A percentile compares a stretch with the other conserved stretches of the same genome.
phyloP scores from a whole-genome alignment of 2,888 invertebrate genomes.

The Oscheius sp. region DNA sequence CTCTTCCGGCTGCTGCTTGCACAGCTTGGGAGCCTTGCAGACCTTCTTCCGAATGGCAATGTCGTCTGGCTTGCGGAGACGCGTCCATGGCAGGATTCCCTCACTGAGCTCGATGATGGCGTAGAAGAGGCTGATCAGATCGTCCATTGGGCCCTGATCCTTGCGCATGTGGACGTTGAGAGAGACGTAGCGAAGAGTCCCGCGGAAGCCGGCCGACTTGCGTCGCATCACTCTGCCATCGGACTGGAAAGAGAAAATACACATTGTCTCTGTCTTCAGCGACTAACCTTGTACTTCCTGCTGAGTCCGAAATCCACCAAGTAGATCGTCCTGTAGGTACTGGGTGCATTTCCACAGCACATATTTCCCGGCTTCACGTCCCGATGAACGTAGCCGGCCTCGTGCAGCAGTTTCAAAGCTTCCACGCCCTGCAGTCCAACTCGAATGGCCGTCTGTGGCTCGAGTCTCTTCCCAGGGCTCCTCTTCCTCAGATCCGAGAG shows the following conservation, averaged over 20 bases:
- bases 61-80: constrained; percentile 23
- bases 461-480: constrained; percentile 17
- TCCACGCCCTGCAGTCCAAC: constrained; percentile 31
- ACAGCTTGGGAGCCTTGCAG: neutral
- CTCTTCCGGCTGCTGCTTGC: too few species aligned
- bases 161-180: constrained; percentile 36
- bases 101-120: constrained; percentile 48
- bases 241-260: too few species aligned
- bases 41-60: constrained; percentile 28
- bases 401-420: constrained; percentile 35
- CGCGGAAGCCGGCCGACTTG: too few species aligned
- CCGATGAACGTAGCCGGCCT: constrained; percentile 30
- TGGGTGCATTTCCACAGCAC: too few species aligned
- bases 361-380: neutral
- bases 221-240: too few species aligned
- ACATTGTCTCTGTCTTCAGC: too few species aligned
- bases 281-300: too few species aligned
- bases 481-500: constrained; percentile 36
- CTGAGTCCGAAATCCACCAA: too few species aligned
- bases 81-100: constrained; percentile 49
- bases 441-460: constrained; percentile 28
- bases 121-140: constrained; percentile 51
- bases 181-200: too few species aligned
- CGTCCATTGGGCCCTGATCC: constrained; percentile 43
- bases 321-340: too few species aligned